These are phyloP conservation scores for Carposina sasakii DNA, from an alignment of 1,140 invertebrate genomes.

Conservation along the genomic window DNA sequence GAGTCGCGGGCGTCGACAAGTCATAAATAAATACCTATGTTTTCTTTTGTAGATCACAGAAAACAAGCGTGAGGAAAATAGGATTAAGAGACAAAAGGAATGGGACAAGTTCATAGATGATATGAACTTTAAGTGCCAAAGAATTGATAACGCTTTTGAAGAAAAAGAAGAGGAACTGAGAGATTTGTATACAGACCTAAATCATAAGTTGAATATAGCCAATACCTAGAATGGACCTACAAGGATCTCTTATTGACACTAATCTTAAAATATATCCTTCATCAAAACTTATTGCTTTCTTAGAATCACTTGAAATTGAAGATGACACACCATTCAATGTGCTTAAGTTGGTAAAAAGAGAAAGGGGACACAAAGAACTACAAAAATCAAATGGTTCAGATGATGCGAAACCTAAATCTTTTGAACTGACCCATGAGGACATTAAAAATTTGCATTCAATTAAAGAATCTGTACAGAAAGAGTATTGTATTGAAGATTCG, in stretches of 20 bases:
- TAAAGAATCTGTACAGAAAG: conserved; percentile 17
- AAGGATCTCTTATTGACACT: conserved; percentile 73
- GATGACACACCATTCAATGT: conserved; percentile 55
- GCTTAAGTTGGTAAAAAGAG: conserved; percentile 36
- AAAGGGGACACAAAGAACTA: conserved; percentile 14
- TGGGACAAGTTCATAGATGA: conserved; percentile 84
- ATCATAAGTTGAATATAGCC: conserved; percentile 81
- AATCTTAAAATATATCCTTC: conserved; percentile 74
- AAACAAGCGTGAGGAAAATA: conserved; percentile 70
- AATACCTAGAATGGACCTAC: conserved; percentile 66
- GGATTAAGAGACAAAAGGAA: conserved; percentile 75
- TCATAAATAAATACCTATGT: too few species aligned
- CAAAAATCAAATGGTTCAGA: conserved; percentile 3
- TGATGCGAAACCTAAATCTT: conserved; percentile 3
- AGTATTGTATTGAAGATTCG: too few species aligned
- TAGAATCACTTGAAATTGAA: conserved; percentile 50
- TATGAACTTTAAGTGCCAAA: conserved; percentile 81
- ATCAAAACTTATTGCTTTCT: conserved; percentile 65
- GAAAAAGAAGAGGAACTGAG: conserved; percentile 84
- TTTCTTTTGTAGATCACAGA: conserved; percentile 54
- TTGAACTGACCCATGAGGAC: conserved; percentile 36
- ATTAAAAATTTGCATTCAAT: conserved; percentile 43
- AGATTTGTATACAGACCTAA: conserved; percentile 82
- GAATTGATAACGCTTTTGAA: conserved; percentile 83
- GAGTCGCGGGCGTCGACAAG: too few species aligned